Evolutionary conservation across 1,140 invertebrate genomes (phyloP), one percentile per base, ranked within the genome.

Genomic region (Meloidogyne floridensis): DNA sequence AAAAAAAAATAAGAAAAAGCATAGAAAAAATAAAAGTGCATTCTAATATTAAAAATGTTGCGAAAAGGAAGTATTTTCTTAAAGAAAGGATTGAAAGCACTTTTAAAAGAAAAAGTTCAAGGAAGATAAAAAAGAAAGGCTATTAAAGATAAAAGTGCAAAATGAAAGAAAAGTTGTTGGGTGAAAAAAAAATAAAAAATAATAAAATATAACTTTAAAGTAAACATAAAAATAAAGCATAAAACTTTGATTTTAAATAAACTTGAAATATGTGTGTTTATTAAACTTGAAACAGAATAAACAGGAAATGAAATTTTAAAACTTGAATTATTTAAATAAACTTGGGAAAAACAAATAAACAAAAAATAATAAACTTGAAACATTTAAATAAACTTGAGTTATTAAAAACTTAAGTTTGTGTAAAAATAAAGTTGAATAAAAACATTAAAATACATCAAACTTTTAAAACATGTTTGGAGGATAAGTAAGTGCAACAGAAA

Each of bases 121-220:
- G 18, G 20, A 75, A 75, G 18, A 42, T 4, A 18, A 77, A 18
- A 56, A 51, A 65, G 20, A 51, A 76, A 42, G 69, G 53, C 9
- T 42, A 13, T 11, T 56, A 77, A 77, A 75, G n/a, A 65, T 65
- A 65, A 77, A 69, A 56, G n/a, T 15, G 51, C 56, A 47, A 43
- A 7, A 32, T 32, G 32, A 32, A 43, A 77, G 2, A 43, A 59
- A 56, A 15, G 15, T n/a, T 65, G 5, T 59, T 2, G 10, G 15
- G 15, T 32, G 32, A 32, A 65, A 65, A n/a, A 65, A 75, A 75
- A 75, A 43, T 42, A 15, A 73, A 73, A n/a, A 73, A 73, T 73
- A 11, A 32, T 43, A 73, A 15, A 43, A 73, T 15, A 47, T 47
- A 47, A 47, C 47, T 47, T 47, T 47, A 47, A 47, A 47, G 47